Evolutionary conservation across 2,888 invertebrate genomes (phyloP).

Genomic region (Zhuqinia jingwanae): DNA sequence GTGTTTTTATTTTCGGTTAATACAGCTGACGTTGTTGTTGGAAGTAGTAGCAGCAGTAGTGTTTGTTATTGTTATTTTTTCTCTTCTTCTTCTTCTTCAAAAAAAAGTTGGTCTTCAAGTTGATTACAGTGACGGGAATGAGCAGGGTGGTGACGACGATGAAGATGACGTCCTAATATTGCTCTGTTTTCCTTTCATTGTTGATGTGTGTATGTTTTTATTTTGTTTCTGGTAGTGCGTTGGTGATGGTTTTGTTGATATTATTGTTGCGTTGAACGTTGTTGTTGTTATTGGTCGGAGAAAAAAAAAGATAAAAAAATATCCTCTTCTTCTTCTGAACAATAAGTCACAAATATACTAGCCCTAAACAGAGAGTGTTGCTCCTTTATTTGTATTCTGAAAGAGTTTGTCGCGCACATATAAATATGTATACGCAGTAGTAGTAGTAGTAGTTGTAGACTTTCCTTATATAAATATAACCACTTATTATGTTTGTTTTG

Average conservation of each 20-base stretch:
- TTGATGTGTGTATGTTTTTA: too few species aligned
- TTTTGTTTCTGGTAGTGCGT: too few species aligned
- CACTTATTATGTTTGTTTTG: background rate
- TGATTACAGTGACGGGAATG: too few species aligned
- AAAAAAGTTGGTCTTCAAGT: too few species aligned
- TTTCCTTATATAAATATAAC: too few species aligned
- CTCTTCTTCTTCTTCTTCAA: background rate
- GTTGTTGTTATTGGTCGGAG: background rate
- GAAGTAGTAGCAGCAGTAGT: background rate
- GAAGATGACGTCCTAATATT: background rate
- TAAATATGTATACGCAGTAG: too few species aligned
- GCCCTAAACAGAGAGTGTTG: constrained; percentile 32
- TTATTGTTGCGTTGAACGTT: background rate
- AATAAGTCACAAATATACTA: constrained; percentile 48
- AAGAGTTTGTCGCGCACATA: constrained; percentile 13
- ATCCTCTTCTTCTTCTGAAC: constrained; percentile 42
- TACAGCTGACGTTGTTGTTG: background rate
- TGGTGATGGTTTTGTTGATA: background rate
- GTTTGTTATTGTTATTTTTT: background rate
- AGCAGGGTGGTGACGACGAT: background rate
- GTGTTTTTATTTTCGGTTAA: too few species aligned
- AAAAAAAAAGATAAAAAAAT: constrained; percentile 11
- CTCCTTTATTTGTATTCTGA: background rate
- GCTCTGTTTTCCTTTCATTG: background rate
- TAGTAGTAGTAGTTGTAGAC: too few species aligned